phyloP scores from a whole-genome alignment of 2,888 invertebrate genomes.

The Agonopterix arenella region DNA sequence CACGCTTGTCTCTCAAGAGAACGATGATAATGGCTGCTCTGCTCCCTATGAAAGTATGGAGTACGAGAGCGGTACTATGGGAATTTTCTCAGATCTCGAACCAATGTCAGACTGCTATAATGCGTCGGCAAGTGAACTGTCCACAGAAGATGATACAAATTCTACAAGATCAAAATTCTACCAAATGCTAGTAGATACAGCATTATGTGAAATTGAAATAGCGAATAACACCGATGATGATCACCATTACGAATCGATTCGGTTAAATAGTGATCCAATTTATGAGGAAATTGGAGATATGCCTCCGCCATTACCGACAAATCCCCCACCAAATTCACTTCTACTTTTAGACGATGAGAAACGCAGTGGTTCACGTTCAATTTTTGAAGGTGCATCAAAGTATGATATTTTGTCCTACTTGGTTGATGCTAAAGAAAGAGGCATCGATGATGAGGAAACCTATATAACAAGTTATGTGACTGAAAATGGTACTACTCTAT shows the following conservation, averaged over 20 bases:
- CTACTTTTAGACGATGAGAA: constrained; percentile 83
- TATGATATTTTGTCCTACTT: constrained; percentile 93
- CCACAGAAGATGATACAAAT: constrained; percentile 80
- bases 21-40: constrained; percentile 78
- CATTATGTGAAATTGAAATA: constrained; percentile 81
- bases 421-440: constrained; percentile 89
- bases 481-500: constrained; percentile 67
- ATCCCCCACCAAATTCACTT: constrained; percentile 84
- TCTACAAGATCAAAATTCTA: constrained; percentile 83
- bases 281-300: constrained; percentile 86
- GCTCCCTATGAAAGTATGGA: constrained; percentile 87
- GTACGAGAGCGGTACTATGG: constrained; percentile 77
- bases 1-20: constrained; percentile 40
- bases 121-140: constrained; percentile 80
- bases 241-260: constrained; percentile 85
- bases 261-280: constrained; percentile 82
- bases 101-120: constrained; percentile 84
- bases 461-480: constrained; percentile 79
- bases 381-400: constrained; percentile 89
- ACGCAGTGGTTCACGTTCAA: constrained; percentile 81
- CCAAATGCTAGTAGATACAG: constrained; percentile 83
- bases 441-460: constrained; percentile 82
- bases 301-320: constrained; percentile 87
- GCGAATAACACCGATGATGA: constrained; percentile 79
- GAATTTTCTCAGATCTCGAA: constrained; percentile 71